Evolutionary conservation across 1,140 invertebrate genomes (phyloP).

Genomic region (Geopemphigus sp.): DNA sequence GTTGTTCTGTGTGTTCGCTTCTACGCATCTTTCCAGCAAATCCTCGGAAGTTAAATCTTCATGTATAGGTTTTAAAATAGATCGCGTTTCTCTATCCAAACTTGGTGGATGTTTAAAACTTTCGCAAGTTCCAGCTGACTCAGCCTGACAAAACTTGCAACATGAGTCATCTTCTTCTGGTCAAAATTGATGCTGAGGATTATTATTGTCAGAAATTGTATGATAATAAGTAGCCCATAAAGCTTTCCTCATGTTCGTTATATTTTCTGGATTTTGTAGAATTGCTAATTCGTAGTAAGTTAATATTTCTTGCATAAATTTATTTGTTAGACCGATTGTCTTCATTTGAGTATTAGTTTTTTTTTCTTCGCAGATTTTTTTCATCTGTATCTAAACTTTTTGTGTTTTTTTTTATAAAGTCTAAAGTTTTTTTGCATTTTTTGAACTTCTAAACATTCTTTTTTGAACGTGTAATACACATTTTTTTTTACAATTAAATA

Average conservation of each 20-base stretch:
- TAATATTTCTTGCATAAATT: too few species aligned
- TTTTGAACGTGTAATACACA: too few species aligned
- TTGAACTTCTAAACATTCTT: too few species aligned
- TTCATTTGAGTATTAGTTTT: too few species aligned
- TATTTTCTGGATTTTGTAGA: conserved; percentile 12
- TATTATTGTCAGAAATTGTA: conserved; percentile 30
- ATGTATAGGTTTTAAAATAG: conserved; percentile 52
- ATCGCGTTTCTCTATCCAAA: background rate
- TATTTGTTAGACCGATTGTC: too few species aligned
- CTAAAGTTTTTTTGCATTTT: too few species aligned
- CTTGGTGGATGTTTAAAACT: conserved; percentile 45
- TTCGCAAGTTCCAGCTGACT: conserved; percentile 50
- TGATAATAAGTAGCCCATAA: conserved; percentile 50
- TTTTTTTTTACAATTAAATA: background rate
- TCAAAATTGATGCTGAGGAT: conserved; percentile 52
- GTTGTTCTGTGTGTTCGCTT: conserved; percentile 51
- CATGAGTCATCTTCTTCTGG: conserved; percentile 53
- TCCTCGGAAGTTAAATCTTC: conserved; percentile 48
- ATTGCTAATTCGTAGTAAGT: conserved; percentile 50
- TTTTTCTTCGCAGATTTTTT: background rate
- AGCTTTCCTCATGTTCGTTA: conserved; percentile 31
- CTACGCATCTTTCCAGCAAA: conserved; percentile 51
- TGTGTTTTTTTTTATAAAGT: conserved; percentile 31
- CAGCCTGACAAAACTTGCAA: conserved; percentile 54
- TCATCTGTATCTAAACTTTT: conserved; percentile 39